phyloP scores from a whole-genome alignment of 1,140 invertebrate genomes.

The Tetramorium alpestre region DNA sequence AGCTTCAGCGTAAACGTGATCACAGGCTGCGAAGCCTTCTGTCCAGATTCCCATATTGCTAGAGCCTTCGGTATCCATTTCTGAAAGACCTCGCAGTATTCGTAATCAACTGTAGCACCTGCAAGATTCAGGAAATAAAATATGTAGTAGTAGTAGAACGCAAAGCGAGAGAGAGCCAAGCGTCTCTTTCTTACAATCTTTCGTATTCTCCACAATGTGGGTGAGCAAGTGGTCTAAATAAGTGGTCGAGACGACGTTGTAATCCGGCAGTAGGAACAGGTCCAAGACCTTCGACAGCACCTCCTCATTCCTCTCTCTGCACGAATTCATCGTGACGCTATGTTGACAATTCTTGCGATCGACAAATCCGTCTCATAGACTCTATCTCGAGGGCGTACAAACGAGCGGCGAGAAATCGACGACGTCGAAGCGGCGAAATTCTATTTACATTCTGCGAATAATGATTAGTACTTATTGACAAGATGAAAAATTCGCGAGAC shows the following conservation, averaged over 20 bases:
- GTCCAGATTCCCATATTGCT: slow-evolving; percentile 74
- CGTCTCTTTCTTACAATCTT: slow-evolving; percentile 75
- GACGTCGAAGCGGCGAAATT: neutral
- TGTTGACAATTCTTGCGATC: neutral
- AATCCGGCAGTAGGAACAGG: slow-evolving; percentile 81
- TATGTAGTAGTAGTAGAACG: neutral
- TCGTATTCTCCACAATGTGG: slow-evolving; percentile 77
- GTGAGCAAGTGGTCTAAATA: slow-evolving; percentile 83
- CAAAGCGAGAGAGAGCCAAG: neutral
- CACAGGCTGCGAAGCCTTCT: slow-evolving; percentile 81
- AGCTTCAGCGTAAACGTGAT: slow-evolving; percentile 84
- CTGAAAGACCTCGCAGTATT: slow-evolving; percentile 70
- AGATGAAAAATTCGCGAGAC: neutral
- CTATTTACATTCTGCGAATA: slow-evolving; percentile 21
- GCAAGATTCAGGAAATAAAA: neutral
- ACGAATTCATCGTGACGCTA: slow-evolving; percentile 50
- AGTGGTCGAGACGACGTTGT: slow-evolving; percentile 79
- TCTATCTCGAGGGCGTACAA: neutral
- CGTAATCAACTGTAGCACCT: slow-evolving; percentile 68
- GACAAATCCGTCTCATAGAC: neutral
- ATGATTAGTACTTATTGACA: neutral
- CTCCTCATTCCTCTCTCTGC: slow-evolving; percentile 40
- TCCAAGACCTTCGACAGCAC: slow-evolving; percentile 80
- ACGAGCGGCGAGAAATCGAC: neutral
- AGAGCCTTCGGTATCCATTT: slow-evolving; percentile 79